Percentiles rank a stretch among this genome's conserved stretches.
phyloP scores from a whole-genome alignment of 2,113 vertebrate genomes.

The Eptesicus fuscus region DNA sequence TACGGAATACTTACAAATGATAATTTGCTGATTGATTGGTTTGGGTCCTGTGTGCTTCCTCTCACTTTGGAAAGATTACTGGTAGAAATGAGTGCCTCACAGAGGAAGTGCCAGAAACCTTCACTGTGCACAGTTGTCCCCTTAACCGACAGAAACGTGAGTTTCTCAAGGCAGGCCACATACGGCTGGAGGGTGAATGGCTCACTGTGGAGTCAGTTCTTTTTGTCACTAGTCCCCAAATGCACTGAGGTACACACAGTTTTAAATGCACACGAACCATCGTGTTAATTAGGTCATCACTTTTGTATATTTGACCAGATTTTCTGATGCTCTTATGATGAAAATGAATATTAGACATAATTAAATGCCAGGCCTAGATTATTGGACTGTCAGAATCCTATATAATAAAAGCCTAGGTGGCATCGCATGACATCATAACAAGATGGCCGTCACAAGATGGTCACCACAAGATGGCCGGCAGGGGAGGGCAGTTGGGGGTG shows the following conservation, averaged over 20 bases:
- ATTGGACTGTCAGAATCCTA: background rate
- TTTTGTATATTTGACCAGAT: background rate
- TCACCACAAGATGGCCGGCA: too few relatives aligned
- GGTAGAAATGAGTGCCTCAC: background rate
- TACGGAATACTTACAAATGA: background rate
- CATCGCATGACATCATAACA: too few relatives aligned
- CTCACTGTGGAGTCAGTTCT: background rate
- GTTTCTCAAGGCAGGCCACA: background rate
- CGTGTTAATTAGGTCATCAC: background rate
- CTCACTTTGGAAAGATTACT: background rate
- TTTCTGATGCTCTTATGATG: background rate
- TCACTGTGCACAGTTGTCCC: background rate
- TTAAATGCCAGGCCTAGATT: background rate
- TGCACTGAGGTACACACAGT: background rate
- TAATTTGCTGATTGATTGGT: background rate
- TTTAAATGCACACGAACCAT: background rate
- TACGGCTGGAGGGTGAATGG: background rate
- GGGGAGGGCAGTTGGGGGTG: too few relatives aligned
- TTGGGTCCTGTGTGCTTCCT: background rate
- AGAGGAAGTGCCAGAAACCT: background rate
- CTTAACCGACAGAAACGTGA: background rate
- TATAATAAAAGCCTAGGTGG: too few relatives aligned
- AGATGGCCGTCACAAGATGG: too few relatives aligned
- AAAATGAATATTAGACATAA: background rate
- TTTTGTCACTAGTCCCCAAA: background rate